Conservation (phyloP, 1,140 invertebrate genomes). For the Pseudomyrmex dendroicus region DNA sequence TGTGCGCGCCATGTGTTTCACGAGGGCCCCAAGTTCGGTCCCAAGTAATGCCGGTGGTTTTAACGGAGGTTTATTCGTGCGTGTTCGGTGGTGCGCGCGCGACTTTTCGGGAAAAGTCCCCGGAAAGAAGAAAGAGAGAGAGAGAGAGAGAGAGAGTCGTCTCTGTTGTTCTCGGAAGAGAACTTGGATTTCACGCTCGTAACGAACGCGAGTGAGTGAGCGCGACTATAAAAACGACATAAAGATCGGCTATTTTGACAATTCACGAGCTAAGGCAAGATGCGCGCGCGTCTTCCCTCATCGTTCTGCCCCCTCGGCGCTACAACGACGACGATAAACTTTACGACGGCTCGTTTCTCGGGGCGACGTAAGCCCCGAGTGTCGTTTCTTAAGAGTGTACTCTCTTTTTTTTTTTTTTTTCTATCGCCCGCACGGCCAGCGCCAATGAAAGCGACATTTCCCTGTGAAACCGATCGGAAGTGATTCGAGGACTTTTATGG, state of each 20-base stretch:
- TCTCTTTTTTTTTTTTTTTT: slow-evolving; percentile 62
- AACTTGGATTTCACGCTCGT: slow-evolving; percentile 78
- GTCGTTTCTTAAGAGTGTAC: slow-evolving; percentile 69
- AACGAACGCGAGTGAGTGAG: slow-evolving; percentile 76
- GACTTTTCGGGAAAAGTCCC: slow-evolving; percentile 65
- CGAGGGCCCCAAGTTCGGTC: slow-evolving; percentile 17
- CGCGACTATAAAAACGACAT: slow-evolving; percentile 82
- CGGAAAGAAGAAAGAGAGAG: neutral
- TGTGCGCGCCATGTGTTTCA: slow-evolving; percentile 83
- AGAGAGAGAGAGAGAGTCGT: too few species aligned
- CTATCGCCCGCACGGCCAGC: slow-evolving; percentile 53
- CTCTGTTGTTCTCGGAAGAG: slow-evolving; percentile 72
- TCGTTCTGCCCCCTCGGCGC: slow-evolving; percentile 32
- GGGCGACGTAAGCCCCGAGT: slow-evolving; percentile 73
- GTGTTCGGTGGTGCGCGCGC: neutral
- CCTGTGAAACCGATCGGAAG: slow-evolving; percentile 46
- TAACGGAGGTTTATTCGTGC: slow-evolving; percentile 8
- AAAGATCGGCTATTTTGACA: slow-evolving; percentile 85
- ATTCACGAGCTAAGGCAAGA: slow-evolving; percentile 70
- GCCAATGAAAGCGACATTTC: slow-evolving; percentile 52
- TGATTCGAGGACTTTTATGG: slow-evolving; percentile 60
- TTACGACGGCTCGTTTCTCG: slow-evolving; percentile 81
- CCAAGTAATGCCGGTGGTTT: neutral
- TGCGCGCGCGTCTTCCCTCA: neutral
- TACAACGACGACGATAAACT: slow-evolving; percentile 79